A percentile compares a stretch with the other conserved stretches of the same genome.
Conservation (phyloP, 2,113 vertebrate genomes). For the Atherinomorus stipes region DNA sequence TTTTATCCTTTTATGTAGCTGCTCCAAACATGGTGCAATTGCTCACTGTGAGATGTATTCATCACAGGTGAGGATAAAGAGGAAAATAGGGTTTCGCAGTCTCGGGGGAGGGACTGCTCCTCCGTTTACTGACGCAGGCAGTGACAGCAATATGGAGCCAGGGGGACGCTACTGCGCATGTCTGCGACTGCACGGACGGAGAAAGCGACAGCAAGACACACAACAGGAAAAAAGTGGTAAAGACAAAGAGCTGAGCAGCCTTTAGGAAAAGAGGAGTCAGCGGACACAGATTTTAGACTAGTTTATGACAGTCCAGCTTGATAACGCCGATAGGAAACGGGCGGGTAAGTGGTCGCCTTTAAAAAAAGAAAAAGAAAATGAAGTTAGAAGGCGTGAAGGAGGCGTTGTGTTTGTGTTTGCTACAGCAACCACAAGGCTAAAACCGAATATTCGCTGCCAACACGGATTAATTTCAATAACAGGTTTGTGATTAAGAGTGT, state of each 20-base stretch:
- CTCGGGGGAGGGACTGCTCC: conserved; percentile 59
- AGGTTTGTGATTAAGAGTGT: neutral
- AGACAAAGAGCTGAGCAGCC: conserved; percentile 79
- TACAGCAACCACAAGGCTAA: conserved; percentile 34
- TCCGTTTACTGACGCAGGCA: conserved; percentile 72
- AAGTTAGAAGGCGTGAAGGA: conserved; percentile 56
- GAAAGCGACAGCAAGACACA: conserved; percentile 48
- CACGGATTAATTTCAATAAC: neutral
- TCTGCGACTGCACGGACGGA: conserved; percentile 48
- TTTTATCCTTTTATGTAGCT: neutral
- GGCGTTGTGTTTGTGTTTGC: conserved; percentile 57
- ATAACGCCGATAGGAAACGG: neutral
- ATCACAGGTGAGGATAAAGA: conserved; percentile 23
- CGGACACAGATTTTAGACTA: neutral
- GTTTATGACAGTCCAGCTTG: conserved; percentile 3
- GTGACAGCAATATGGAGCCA: conserved; percentile 71
- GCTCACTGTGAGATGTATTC: neutral
- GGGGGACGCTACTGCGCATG: conserved; percentile 78
- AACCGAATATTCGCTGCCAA: conserved; percentile 24
- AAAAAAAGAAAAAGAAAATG: conserved; percentile 9
- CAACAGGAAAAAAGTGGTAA: conserved; percentile 76
- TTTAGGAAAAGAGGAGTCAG: conserved; percentile 20
- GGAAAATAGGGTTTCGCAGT: conserved; percentile 45
- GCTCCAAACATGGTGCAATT: neutral
- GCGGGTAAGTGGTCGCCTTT: conserved; percentile 50